phyloP scores from a whole-genome alignment of 2,888 invertebrate species.

The Papilio demoleus region DNA sequence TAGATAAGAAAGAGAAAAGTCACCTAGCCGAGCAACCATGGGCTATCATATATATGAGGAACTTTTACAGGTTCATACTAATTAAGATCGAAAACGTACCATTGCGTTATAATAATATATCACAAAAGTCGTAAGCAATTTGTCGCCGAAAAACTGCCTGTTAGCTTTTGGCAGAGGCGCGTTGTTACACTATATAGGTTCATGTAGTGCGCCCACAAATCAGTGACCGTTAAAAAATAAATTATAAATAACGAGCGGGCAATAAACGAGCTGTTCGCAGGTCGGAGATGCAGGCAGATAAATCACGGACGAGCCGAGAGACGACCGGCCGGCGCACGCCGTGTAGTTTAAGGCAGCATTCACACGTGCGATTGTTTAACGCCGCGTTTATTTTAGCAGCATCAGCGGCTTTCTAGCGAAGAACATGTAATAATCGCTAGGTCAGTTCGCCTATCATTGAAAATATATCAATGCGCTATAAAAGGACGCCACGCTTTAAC shows the following conservation, averaged over 20 bases:
- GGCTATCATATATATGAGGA: no score
- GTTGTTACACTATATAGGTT: slow-evolving; percentile 20
- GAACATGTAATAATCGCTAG: no score
- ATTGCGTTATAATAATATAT: not conserved
- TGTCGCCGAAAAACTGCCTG: slow-evolving; percentile 8
- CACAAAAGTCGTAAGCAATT: slow-evolving; percentile 9
- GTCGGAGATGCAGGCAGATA: slow-evolving; percentile 79
- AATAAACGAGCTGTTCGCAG: slow-evolving; percentile 81
- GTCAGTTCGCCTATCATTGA: no score
- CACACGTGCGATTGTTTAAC: no score
- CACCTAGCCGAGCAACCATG: no score
- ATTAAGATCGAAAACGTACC: not conserved
- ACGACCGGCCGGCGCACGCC: slow-evolving; percentile 55
- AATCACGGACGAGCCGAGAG: slow-evolving; percentile 64
- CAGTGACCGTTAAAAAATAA: slow-evolving; percentile 82
- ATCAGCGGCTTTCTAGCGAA: no score
- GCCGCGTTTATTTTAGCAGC: no score
- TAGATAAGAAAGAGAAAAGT: no score
- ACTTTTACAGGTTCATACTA: not conserved
- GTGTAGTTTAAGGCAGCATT: no score
- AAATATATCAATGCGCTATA: no score
- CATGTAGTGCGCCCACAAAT: slow-evolving; percentile 67
- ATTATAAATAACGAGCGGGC: slow-evolving; percentile 82
- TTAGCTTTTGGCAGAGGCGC: slow-evolving; percentile 27
- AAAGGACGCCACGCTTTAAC: no score